Evolutionary conservation across 2,797 vertebrate species (phyloP), one percentile per base, ranked within the genome.

Genomic region (Podarcis lilfordi): DNA sequence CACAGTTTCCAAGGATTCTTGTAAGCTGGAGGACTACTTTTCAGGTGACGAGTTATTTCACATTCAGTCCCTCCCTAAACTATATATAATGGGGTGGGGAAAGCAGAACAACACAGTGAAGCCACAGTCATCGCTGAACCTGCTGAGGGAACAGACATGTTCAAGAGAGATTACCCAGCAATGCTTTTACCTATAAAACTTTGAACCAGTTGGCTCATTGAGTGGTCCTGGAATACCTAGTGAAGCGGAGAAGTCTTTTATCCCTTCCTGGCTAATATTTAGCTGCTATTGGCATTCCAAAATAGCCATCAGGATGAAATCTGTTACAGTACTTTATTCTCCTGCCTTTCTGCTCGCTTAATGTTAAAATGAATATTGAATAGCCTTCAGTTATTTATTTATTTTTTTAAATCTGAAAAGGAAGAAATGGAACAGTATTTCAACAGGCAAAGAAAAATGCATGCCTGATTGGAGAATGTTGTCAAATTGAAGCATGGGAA

Each of bases 311-410:
- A 79, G 76, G 50, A 91, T 75, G 75, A 91, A 93, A 89, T 87
- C 4, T 32, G 82, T 9, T 19, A 32, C 32, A 32, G 32, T 32
- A 88, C 4, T 83, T 88, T 89, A 90, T 91, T 84, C 43, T 93
- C 5, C 80, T 89, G 27, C 55, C 86, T 92, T 88, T 84, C 86
- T 35, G 84, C 8, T 87, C 91, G 11, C 81, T 96, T 91, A 89
- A 74, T 90, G 72, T 93, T 87, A 91, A 94, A 92, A 91, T 85
- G 35, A 9, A 88, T 92, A 93, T 92, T 64, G 91, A 85, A 17
- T 3, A 88, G 80, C 80, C 68, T 91, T 1, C 9, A 93, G 75
- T 85, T 64, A 4, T 50, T 85, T 68, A 1, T 50, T 50, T 32
- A 32, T 32, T 13, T 50, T 50, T 86, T 15, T 91, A 87, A 35